A percentile compares a stretch with the other conserved stretches of the same genome.
Evolutionary conservation across 1,140 invertebrate species (phyloP).

Genomic region (Odontomachus brunneus): DNA sequence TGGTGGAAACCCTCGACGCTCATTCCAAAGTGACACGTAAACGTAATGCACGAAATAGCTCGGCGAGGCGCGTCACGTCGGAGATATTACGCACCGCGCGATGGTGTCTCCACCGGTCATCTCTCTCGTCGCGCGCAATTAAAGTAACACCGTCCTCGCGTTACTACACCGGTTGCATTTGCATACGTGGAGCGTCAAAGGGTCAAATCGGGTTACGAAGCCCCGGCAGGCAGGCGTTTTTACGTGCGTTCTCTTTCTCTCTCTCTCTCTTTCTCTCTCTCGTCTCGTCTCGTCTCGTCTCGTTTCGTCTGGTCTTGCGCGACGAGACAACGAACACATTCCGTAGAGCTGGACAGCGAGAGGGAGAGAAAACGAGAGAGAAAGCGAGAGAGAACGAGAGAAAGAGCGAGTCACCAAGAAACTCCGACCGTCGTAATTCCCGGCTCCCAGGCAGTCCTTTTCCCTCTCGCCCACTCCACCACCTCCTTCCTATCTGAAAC

Average conservation of each 20-base stretch:
- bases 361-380: slow-evolving; percentile 11
- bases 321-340: slow-evolving; percentile 28
- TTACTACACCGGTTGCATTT: slow-evolving; percentile 46
- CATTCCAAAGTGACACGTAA: background rate
- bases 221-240: slow-evolving; percentile 36
- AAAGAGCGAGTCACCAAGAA: slow-evolving; percentile 33
- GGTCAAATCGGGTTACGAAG: slow-evolving; percentile 61
- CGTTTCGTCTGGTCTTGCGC: too few relatives aligned
- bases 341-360: background rate
- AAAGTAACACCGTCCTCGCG: slow-evolving; percentile 49
- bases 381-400: slow-evolving; percentile 1
- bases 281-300: too few relatives aligned
- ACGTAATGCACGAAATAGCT: slow-evolving; percentile 22
- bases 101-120: slow-evolving; percentile 27
- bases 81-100: slow-evolving; percentile 26
- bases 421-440: slow-evolving; percentile 55
- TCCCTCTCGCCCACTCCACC: background rate
- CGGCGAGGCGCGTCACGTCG: slow-evolving; percentile 28
- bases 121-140: slow-evolving; percentile 49
- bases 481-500: slow-evolving; percentile 9
- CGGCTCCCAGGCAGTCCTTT: background rate
- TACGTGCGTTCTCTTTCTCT: slow-evolving; percentile 27
- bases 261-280: too few relatives aligned
- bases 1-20: too few relatives aligned
- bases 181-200: slow-evolving; percentile 55